Base-by-base conservation (phyloP, 1,140 invertebrate genomes). In the Habropoda laboriosa region DNA sequence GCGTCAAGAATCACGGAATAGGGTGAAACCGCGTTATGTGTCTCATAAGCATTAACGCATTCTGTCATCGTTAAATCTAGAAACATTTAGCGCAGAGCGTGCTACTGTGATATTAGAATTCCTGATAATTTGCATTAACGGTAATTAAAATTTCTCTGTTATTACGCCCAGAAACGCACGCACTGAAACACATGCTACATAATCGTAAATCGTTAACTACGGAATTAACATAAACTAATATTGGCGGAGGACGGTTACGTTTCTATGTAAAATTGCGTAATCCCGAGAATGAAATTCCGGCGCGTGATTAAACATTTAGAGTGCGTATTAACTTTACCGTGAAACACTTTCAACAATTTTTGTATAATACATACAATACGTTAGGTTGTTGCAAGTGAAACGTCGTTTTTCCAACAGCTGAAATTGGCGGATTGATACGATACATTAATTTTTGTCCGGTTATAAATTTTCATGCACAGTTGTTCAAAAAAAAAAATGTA, bases 171-270 rank as follows among this genome's bases (percentile, higher is more conserved):
- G 61, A 55, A 53, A 67, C 63, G 13, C 5, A 24, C 32, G 40
- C n/a, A 35, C n/a, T n/a, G n/a, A n/a, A n/a, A n/a, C n/a, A 24
- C n/a, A 38, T 55, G 60, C 42, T 42, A 70, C 35, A n/a, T 38
- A 76, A 45, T 47, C 40, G 16, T 27, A 27, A 38, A 45, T 30
- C 51, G n/a, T 47, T 68, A 57, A 38, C 51, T 66, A 38, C 66
- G 8, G 40, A 67, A 68, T 68, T 68, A 76, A 58, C 64, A 21
- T 76, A 76, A 76, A 76, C n/a, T 68, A 57, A 76, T 68, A 38
- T 45, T 24, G n/a, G 24, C 8, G 21, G 2, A 13, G n/a, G 7
- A 61, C 51, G 61, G 5, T 30, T 16, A 24, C 24, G 16, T 40
- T 32, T 30, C 35, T 12, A n/a, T 18, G 24, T 53, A 30, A 55